Conservation (phyloP, 2,888 invertebrate species). For the Tenthredo distinguenda region DNA sequence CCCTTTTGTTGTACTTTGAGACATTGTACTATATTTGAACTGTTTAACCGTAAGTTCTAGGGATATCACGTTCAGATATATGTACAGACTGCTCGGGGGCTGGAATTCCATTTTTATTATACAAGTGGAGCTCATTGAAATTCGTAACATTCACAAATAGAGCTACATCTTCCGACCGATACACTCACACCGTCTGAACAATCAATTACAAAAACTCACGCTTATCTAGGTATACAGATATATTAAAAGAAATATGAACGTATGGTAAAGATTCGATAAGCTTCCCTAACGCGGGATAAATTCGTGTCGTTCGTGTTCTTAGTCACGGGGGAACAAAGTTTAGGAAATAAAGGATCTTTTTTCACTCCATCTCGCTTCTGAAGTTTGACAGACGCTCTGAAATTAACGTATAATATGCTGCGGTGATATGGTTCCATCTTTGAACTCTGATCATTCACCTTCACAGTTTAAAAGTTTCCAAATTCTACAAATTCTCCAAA, state of each 20-base stretch:
- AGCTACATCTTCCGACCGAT: not conserved
- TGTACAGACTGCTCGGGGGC: not conserved
- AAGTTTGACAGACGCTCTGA: not conserved
- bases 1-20: not conserved
- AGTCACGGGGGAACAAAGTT: not conserved
- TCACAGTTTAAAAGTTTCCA: not conserved
- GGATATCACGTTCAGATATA: not conserved
- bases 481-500: not conserved
- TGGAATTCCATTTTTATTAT: not conserved
- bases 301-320: not conserved
- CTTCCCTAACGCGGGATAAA: slow-evolving; percentile 11
- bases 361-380: not conserved
- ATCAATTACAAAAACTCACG: not conserved
- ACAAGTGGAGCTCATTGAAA: not conserved
- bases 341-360: not conserved
- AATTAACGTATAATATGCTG: not conserved
- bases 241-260: not conserved
- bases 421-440: not conserved
- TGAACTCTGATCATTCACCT: not conserved
- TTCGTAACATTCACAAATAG: not conserved
- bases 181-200: not conserved
- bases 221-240: not conserved
- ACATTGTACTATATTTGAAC: not conserved
- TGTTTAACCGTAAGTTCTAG: not conserved
- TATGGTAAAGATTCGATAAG: slow-evolving; percentile 22